Base-by-base conservation (phyloP, 2,113 vertebrate genomes). In the Emydura subglobosa region DNA sequence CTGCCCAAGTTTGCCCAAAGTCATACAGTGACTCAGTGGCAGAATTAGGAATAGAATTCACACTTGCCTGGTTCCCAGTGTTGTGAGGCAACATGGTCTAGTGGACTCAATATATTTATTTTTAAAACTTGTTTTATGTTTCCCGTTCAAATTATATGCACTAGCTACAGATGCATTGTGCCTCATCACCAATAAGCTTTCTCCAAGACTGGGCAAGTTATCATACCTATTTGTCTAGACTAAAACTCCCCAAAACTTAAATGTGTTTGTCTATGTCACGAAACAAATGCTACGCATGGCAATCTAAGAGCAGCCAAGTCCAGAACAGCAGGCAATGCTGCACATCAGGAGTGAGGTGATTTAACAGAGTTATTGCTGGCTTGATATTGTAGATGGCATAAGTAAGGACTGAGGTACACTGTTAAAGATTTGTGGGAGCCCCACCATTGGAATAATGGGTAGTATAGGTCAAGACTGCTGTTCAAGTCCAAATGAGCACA, bases 11-110 rank as follows among this genome's bases (percentile, higher is more conserved):
- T 57, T 49, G 92, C 59, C 24, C 55, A 53, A 50, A 65, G 55
- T 24, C 39, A 76, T 19, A 7, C 0, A 88, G 44, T 0, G 0
- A 88, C 34, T 78, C 22, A 42, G 22, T 44, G 21, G 21, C 5
- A 82, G 68, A 42, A 50, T 8, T 6, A 51, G 50, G 83, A 78
- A 31, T n/a, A 39, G 4, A 89, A 59, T 3, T 61, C 8, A 74
- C 3, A 2, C 11, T 31, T 65, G 13, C 83, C 72, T 57, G 22
- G 14, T 6, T 83, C 51, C 10, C 49, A 14, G 24, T 10, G 4
- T 11, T 31, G 42, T 10, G 21, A 47, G 42, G 42, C 24, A 7
- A 78, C 7, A 24, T 22, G 39, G 74, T 47, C 74, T 78, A 78
- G 74, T 27, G 22, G 39, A 25, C 42, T 24, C 39, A 44, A 39